Conservation (phyloP, 2,888 invertebrate genomes). For the Zonitis immaculata region DNA sequence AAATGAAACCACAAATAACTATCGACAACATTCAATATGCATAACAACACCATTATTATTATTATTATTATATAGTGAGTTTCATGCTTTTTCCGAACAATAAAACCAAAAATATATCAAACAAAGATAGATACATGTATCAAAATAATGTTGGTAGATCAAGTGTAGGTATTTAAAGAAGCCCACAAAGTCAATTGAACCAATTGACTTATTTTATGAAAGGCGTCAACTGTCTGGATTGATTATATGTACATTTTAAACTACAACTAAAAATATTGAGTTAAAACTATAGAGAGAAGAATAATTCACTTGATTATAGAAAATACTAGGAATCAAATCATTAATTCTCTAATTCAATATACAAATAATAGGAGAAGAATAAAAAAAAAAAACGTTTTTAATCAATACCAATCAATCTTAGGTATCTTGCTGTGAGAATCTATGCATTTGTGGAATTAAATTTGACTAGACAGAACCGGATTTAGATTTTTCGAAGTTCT, state of each 20-base stretch:
- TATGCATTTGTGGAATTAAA: too few relatives aligned
- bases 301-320: too few relatives aligned
- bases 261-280: not conserved
- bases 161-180: slow-evolving; percentile 4
- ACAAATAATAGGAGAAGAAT: too few relatives aligned
- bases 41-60: not conserved
- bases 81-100: not conserved
- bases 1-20: slow-evolving; percentile 3
- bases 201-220: slow-evolving; percentile 19
- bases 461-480: too few relatives aligned
- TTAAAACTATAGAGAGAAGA: too few relatives aligned
- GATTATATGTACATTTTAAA: not conserved
- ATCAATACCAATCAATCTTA: too few relatives aligned
- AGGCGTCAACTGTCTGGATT: slow-evolving; percentile 16
- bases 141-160: not conserved
- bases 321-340: too few relatives aligned
- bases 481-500: too few relatives aligned
- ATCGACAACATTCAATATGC: not conserved
- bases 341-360: too few relatives aligned
- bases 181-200: slow-evolving; percentile 13
- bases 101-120: not conserved
- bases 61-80: not conserved
- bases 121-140: not conserved
- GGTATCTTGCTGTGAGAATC: too few relatives aligned
- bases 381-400: too few relatives aligned